Conservation (phyloP, 2,113 vertebrate species). For the Oxyruncus cristatus region DNA sequence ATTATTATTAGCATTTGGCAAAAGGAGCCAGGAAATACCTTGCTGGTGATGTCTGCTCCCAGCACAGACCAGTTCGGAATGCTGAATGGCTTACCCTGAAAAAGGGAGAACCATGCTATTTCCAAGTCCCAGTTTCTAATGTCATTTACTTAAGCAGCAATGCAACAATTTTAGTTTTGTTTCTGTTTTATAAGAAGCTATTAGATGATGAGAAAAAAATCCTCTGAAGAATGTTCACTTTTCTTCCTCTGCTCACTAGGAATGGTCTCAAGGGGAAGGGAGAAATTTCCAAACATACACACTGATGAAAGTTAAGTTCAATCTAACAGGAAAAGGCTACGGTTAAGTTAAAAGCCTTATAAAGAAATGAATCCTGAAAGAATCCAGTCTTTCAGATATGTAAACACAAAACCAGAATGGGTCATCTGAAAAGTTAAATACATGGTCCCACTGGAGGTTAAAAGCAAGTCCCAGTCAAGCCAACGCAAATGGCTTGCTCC, state of each 20-base stretch:
- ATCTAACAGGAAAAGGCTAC: neutral
- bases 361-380: slow-evolving; percentile 2
- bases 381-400: neutral
- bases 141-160: neutral
- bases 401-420: neutral
- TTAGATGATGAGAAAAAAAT: neutral
- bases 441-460: neutral
- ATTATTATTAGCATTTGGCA: slow-evolving; percentile 52
- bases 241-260: neutral
- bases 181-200: neutral
- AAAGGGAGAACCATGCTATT: neutral
- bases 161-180: neutral
- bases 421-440: neutral
- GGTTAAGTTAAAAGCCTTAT: neutral
- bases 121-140: neutral
- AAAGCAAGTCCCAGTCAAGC: neutral
- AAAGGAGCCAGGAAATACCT: slow-evolving; percentile 61
- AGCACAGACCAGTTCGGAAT: slow-evolving; percentile 14
- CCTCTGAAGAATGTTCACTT: neutral
- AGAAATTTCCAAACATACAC: neutral
- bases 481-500: neutral
- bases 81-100: slow-evolving; percentile 22
- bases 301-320: neutral
- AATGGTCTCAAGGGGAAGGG: neutral
- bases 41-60: slow-evolving; percentile 37